Percentiles rank a stretch among this genome's conserved stretches.
phyloP scores from a whole-genome alignment of 2,113 vertebrate genomes.

The Furnarius figulus region DNA sequence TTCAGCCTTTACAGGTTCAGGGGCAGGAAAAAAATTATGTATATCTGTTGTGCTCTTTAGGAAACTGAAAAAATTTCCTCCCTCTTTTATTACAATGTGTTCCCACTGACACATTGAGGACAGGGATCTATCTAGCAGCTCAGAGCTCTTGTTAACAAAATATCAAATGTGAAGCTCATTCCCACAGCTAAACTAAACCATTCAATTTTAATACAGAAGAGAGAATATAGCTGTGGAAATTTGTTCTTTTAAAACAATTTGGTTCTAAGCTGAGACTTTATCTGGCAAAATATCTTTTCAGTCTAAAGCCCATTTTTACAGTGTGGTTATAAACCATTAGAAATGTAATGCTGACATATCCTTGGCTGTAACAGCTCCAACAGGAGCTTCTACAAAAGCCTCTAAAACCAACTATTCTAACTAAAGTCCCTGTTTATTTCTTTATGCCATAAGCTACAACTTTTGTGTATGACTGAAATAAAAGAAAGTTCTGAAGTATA shows the following conservation, averaged over 20 bases:
- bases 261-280: neutral
- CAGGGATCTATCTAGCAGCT: neutral
- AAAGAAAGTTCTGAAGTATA: neutral
- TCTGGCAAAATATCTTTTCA: neutral
- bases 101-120: neutral
- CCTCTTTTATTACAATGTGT: neutral
- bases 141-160: neutral
- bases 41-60: neutral
- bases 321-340: neutral
- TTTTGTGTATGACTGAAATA: neutral
- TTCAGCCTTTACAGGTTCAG: neutral
- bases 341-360: constrained; percentile 20
- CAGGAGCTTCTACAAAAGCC: neutral
- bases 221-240: neutral
- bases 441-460: neutral
- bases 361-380: neutral
- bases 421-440: neutral
- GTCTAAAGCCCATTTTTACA: constrained; percentile 15
- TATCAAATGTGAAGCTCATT: neutral
- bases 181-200: neutral
- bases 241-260: neutral
- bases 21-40: neutral
- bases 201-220: neutral
- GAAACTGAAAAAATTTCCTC: neutral
- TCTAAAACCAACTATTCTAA: neutral